Evolutionary conservation across 1,140 invertebrate genomes (phyloP), one percentile per base, ranked within the genome.

Genomic region (Drosophila sturtevanti): DNA sequence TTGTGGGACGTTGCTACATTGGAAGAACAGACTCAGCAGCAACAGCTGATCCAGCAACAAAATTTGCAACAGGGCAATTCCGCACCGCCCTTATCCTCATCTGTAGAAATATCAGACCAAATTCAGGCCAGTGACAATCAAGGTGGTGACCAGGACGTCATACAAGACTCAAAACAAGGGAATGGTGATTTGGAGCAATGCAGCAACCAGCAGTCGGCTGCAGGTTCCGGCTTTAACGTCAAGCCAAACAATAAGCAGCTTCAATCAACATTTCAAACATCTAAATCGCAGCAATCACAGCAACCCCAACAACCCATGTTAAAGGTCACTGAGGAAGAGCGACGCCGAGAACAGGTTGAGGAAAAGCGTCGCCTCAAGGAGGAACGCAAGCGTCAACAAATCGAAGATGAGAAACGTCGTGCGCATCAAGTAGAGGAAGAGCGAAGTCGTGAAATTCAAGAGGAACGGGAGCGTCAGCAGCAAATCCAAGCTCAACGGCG

Each of bases 361-460:
- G 87, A 81, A 37, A 87, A 89, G 21, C 62, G 72, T 2, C 72
- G 79, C 1, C 27, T 75, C 0, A 90, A 85, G 44, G 90, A 91
- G 76, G 80, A 94, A 92, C 81, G 93, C 92, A 70, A 94, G 93
- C 81, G 93, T 77, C 62, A 93, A 92, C 82, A 92, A 82, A 78
- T 92, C 1, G 93, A 94, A 48, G 94, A 94, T 80, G 90, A 94
- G 73, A 90, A 89, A 81, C 93, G 81, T 71, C 93, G 91, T 21
- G 72, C 37, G 3, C 21, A 77, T 21, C 68, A 71, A 22, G 79
- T 61, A 2, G 86, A 84, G 31, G 90, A 91, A 65, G 79, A 91
- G 52, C 82, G 72, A 35, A 61, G 72, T 35, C 81, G 84, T 3
- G 89, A 91, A 63, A 61, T 79, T 24, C 75, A 77, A 5, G 91